Conservation (phyloP, 1,140 invertebrate genomes). For the Hypsibius dujardini region DNA sequence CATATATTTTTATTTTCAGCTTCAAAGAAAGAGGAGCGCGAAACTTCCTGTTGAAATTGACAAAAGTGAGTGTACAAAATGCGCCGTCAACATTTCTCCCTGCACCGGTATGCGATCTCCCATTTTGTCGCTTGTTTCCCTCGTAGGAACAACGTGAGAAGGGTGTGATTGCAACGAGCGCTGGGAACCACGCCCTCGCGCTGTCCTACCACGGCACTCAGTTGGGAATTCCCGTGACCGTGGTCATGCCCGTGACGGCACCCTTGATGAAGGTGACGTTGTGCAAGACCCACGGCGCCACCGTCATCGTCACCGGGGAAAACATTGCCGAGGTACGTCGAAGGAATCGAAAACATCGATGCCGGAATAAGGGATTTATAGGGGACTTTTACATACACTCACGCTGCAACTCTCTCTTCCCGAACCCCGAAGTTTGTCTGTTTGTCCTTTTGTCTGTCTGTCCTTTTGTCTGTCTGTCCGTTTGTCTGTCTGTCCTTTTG, state of each 20-base stretch:
- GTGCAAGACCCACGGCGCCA: conserved; percentile 62
- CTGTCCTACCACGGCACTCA: conserved; percentile 66
- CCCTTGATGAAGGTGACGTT: conserved; percentile 82
- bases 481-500: too few relatives aligned
- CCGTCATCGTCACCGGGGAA: conserved; percentile 59
- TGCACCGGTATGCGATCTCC: conserved; percentile 14
- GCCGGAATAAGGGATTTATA: too few relatives aligned
- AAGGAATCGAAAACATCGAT: not conserved
- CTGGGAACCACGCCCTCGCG: conserved; percentile 77
- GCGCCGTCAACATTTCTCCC: not conserved
- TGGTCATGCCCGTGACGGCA: conserved; percentile 76
- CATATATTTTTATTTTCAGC: conserved; percentile 35
- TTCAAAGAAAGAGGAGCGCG: conserved; percentile 82
- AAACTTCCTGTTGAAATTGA: conserved; percentile 57
- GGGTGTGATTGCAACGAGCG: conserved; percentile 74
- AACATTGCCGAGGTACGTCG: conserved; percentile 54
- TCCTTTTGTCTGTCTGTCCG: too few relatives aligned
- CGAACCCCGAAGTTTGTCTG: too few relatives aligned
- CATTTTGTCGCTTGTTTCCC: not conserved
- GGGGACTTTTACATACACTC: too few relatives aligned
- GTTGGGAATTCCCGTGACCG: conserved; percentile 62
- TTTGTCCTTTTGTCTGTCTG: too few relatives aligned
- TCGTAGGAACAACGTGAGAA: conserved; percentile 45
- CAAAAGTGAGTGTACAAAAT: conserved; percentile 28
- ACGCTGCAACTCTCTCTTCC: too few relatives aligned